A percentile compares a stretch with the other conserved stretches of the same genome.
Evolutionary conservation across 1,140 invertebrate genomes (phyloP).

Genomic region (Chrysoperla carnea): DNA sequence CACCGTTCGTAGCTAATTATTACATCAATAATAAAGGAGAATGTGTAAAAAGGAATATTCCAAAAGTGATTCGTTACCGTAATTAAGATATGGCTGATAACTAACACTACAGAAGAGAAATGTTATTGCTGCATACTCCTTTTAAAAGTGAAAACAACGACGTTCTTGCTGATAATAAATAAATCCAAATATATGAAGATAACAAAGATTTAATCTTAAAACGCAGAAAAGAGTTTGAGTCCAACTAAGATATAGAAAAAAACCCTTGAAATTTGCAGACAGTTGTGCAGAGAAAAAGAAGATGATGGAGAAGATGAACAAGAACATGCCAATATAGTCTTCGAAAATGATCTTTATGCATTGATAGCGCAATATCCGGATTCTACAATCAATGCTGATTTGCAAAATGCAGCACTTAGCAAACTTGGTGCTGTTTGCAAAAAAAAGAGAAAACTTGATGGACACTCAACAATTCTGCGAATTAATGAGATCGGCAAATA

Average conservation of each 20-base stretch:
- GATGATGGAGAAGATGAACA: neutral
- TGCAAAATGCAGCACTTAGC: slow-evolving; percentile 4
- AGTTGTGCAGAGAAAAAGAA: slow-evolving; percentile 11
- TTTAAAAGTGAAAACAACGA: slow-evolving; percentile 16
- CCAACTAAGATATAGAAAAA: slow-evolving; percentile 12
- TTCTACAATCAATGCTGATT: slow-evolving; percentile 6
- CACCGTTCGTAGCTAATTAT: slow-evolving; percentile 15
- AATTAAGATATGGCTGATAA: slow-evolving; percentile 16
- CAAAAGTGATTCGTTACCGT: slow-evolving; percentile 14
- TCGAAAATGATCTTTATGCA: slow-evolving; percentile 3
- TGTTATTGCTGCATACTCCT: slow-evolving; percentile 16
- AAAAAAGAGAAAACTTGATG: slow-evolving; percentile 11
- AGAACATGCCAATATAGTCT: neutral
- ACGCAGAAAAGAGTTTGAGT: slow-evolving; percentile 13
- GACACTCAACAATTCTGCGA: neutral
- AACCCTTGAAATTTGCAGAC: slow-evolving; percentile 9
- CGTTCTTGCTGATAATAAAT: slow-evolving; percentile 14
- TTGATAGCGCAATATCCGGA: slow-evolving; percentile 1
- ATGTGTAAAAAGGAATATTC: slow-evolving; percentile 6
- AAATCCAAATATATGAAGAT: slow-evolving; percentile 11
- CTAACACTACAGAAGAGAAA: slow-evolving; percentile 17
- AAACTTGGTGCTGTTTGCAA: slow-evolving; percentile 7
- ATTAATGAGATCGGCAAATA: slow-evolving; percentile 5
- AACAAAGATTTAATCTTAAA: slow-evolving; percentile 11
- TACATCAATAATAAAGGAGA: slow-evolving; percentile 11